Evolutionary conservation across 2,113 vertebrate genomes (phyloP).

Genomic region (Sphaerodactylus townsendi): DNA sequence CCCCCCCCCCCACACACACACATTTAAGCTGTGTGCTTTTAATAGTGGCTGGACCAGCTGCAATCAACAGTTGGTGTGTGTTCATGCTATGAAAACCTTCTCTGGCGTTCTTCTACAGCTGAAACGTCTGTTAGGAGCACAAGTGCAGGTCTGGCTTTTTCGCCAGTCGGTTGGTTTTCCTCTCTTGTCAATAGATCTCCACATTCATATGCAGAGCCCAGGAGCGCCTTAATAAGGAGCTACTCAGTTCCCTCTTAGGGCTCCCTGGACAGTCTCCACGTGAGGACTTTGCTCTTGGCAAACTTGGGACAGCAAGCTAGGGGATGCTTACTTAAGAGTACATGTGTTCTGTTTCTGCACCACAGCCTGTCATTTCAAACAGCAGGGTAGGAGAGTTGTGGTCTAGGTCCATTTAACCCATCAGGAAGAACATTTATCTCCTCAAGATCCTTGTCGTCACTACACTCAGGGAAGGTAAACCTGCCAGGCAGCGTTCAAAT

Average conservation of each 20-base stretch:
- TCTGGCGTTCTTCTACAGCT: background rate
- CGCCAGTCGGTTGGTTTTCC: background rate
- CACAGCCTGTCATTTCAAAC: background rate
- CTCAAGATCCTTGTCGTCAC: background rate
- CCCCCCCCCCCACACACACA: no score
- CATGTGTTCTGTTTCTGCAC: background rate
- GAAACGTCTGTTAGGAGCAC: background rate
- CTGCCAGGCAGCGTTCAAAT: background rate
- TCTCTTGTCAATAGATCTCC: background rate
- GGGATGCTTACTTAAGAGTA: background rate
- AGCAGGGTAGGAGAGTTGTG: background rate
- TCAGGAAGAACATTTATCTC: background rate
- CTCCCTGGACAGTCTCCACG: no score
- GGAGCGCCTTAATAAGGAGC: background rate
- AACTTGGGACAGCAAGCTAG: background rate
- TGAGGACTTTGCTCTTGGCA: background rate
- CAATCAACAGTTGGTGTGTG: background rate
- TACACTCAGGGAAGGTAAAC: background rate
- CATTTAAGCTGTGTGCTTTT: background rate
- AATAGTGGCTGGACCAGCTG: background rate
- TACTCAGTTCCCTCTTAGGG: background rate
- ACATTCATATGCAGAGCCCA: background rate
- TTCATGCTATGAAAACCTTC: background rate
- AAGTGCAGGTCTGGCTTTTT: background rate
- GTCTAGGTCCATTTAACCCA: background rate